These are phyloP conservation scores for Chrysolina americana DNA, from an alignment of 2,888 invertebrate genomes.

Conservation along the genomic window DNA sequence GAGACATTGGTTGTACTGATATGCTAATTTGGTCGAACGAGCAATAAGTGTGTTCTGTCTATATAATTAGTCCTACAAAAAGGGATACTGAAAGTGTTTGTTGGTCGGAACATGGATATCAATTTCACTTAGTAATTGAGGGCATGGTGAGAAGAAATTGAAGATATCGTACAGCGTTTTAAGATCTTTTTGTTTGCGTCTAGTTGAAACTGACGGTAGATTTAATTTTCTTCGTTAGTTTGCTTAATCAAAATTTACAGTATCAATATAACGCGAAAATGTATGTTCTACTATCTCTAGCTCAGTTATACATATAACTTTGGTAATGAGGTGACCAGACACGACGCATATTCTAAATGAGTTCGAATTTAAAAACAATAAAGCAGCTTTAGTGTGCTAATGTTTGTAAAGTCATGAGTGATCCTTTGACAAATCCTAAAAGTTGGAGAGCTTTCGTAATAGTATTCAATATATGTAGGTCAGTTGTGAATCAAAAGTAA, in stretches of 20 bases:
- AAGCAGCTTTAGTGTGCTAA: not conserved
- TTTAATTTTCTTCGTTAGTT: not conserved
- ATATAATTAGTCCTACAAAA: no score
- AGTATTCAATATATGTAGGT: conserved; percentile 9
- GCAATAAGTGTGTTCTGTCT: not conserved
- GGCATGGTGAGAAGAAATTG: no score
- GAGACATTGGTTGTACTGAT: not conserved
- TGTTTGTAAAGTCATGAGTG: conserved; percentile 1
- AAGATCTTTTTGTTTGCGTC: not conserved
- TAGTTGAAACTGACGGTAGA: conserved; percentile 13
- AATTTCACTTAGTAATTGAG: no score
- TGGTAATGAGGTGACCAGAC: no score
- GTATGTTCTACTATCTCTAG: no score
- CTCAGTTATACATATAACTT: conserved; percentile 7
- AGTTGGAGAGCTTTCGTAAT: conserved; percentile 18
- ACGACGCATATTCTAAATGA: no score
- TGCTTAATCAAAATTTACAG: not conserved
- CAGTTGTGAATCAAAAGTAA: not conserved
- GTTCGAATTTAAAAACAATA: not conserved
- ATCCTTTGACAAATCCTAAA: conserved; percentile 1
- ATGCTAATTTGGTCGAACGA: conserved; percentile 7
- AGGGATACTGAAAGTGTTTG: not conserved
- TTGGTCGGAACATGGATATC: no score
- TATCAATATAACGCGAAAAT: not conserved
- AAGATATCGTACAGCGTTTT: no score